A percentile compares a stretch with the other conserved stretches of the same genome.
Conservation (phyloP, 2,888 invertebrate genomes). For the Platerodrilus igneus region DNA sequence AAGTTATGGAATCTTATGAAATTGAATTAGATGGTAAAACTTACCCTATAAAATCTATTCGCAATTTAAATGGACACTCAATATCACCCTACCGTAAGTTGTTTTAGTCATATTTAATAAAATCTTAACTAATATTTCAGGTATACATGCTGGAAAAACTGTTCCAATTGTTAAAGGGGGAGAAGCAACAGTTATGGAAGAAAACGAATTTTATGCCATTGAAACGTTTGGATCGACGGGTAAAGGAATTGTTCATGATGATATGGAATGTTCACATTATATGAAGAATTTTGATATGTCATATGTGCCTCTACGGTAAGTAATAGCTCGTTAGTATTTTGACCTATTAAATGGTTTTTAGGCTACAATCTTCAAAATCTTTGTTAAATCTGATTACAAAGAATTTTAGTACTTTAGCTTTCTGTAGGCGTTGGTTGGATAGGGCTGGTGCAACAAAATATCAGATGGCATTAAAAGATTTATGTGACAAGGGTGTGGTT, state of each 20-base stretch:
- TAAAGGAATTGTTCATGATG: constrained; percentile 90
- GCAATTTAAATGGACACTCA: constrained; percentile 99
- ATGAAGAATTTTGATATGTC: constrained; percentile 97
- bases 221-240: constrained; percentile 99
- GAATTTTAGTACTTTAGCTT: constrained; percentile 95
- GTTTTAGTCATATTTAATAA: constrained; percentile 7
- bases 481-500: constrained; percentile 97
- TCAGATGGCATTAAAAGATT: constrained; percentile 96
- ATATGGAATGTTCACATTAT: constrained; percentile 99
- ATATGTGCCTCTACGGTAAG: constrained; percentile 82
- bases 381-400: constrained; percentile 90
- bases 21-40: constrained; percentile 94
- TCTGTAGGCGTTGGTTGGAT: constrained; percentile 98
- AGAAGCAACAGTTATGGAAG: constrained; percentile 97
- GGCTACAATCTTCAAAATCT: constrained; percentile 88
- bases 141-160: constrained; percentile 94
- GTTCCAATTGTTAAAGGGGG: constrained; percentile 99
- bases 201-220: constrained; percentile 98
- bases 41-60: constrained; percentile 94
- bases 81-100: constrained; percentile 93
- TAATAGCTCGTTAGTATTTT: background rate
- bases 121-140: constrained; percentile 43
- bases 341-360: too few relatives aligned
- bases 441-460: constrained; percentile 95
- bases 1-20: constrained; percentile 99